These are phyloP conservation scores for Pogonus chalceus DNA, from an alignment of 1,140 invertebrate genomes.

Conservation along the genomic window DNA sequence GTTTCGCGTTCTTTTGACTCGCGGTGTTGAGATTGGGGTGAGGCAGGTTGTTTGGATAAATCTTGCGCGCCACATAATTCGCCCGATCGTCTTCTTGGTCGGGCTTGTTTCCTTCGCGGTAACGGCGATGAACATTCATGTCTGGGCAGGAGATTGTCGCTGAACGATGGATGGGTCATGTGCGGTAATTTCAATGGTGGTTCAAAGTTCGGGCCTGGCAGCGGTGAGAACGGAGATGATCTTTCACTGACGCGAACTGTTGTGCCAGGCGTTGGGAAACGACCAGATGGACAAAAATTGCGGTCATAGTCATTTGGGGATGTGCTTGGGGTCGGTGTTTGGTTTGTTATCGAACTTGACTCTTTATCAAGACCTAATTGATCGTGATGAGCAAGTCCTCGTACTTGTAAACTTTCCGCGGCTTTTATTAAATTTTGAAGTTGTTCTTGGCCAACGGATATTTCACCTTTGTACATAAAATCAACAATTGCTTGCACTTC, in stretches of 20 bases:
- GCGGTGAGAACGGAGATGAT: slow-evolving; percentile 22
- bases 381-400: slow-evolving; percentile 65
- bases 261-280: slow-evolving; percentile 23
- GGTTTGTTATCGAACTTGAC: slow-evolving; percentile 25
- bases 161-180: slow-evolving; percentile 42
- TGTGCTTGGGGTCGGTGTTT: slow-evolving; percentile 46
- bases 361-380: slow-evolving; percentile 45
- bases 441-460: slow-evolving; percentile 74
- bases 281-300: slow-evolving; percentile 20
- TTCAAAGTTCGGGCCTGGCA: slow-evolving; percentile 19
- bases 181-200: slow-evolving; percentile 36
- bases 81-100: slow-evolving; percentile 68
- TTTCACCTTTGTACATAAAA: slow-evolving; percentile 88
- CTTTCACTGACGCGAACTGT: slow-evolving; percentile 17
- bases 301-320: slow-evolving; percentile 45
- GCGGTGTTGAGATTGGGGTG: slow-evolving; percentile 31
- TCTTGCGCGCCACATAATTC: slow-evolving; percentile 57
- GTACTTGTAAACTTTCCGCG: slow-evolving; percentile 73
- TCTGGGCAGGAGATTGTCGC: slow-evolving; percentile 25
- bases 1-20: slow-evolving; percentile 26
- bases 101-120: slow-evolving; percentile 67
- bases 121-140: slow-evolving; percentile 54
- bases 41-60: slow-evolving; percentile 34
- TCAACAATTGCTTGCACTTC: slow-evolving; percentile 80
- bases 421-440: slow-evolving; percentile 71